Conservation (phyloP, 2,113 vertebrate genomes). For the Triplophysa rosa region DNA sequence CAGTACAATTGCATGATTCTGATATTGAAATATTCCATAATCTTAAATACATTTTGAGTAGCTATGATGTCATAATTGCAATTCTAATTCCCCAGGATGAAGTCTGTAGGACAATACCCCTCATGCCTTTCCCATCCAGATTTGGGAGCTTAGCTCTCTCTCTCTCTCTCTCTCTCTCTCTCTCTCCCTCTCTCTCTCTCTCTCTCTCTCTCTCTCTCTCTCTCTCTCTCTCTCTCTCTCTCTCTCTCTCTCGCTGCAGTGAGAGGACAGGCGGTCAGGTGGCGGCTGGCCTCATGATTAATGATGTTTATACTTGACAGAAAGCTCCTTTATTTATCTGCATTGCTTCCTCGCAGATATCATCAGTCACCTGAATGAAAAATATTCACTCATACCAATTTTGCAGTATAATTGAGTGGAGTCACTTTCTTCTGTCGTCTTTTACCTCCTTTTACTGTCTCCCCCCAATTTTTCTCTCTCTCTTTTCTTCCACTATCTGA, state of each 20-base stretch:
- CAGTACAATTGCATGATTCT: background rate
- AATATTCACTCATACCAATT: slow-evolving; percentile 99
- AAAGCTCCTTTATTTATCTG: slow-evolving; percentile 99
- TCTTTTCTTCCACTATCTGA: slow-evolving; percentile 83
- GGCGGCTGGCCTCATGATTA: slow-evolving; percentile 95
- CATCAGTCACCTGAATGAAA: slow-evolving; percentile 99
- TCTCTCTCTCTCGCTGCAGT: slow-evolving; percentile 58
- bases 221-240: slow-evolving; percentile 29
- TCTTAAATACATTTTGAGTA: background rate
- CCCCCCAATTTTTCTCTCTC: slow-evolving; percentile 46
- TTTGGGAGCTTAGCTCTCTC: slow-evolving; percentile 12
- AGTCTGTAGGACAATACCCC: background rate
- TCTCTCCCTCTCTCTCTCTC: no score
- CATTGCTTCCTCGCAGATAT: slow-evolving; percentile 97
- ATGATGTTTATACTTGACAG: slow-evolving; percentile 99
- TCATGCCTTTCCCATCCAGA: background rate
- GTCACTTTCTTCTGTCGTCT: slow-evolving; percentile 87
- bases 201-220: slow-evolving; percentile 19
- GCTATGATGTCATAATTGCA: background rate
- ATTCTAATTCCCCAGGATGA: slow-evolving; percentile 9
- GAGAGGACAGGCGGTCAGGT: slow-evolving; percentile 82
- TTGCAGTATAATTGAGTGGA: slow-evolving; percentile 99
- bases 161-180: slow-evolving; percentile 20
- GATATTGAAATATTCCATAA: background rate
- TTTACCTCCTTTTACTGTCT: slow-evolving; percentile 55